phyloP scores from a whole-genome alignment of 2,888 invertebrate genomes.

The Plutella xylostella region DNA sequence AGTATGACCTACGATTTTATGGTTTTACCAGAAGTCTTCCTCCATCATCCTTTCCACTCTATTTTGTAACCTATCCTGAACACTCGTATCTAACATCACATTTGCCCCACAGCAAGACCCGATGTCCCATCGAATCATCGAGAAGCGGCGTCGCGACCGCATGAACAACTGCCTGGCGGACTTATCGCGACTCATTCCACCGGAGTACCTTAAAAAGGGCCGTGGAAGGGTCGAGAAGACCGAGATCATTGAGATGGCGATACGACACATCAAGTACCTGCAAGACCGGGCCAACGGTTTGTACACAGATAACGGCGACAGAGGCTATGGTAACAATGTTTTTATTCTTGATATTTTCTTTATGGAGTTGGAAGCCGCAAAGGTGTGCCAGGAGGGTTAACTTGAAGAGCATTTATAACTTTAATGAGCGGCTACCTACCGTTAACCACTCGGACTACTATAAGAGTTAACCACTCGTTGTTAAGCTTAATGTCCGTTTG shows the following conservation, averaged over 20 bases:
- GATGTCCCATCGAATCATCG: constrained; percentile 97
- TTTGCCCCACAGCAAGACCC: constrained; percentile 85
- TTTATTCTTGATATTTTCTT: constrained; percentile 7
- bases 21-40: too few species aligned
- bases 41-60: too few species aligned
- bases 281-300: constrained; percentile 74
- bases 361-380: constrained; percentile 18
- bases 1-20: too few species aligned
- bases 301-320: constrained; percentile 25
- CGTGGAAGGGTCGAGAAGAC: constrained; percentile 97
- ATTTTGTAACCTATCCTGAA: neutral
- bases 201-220: constrained; percentile 94
- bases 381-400: constrained; percentile 14
- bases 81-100: neutral
- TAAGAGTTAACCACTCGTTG: too few species aligned
- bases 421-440: too few species aligned
- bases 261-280: constrained; percentile 91
- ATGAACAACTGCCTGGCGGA: constrained; percentile 98
- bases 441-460: too few species aligned
- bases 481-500: neutral
- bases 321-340: constrained; percentile 19
- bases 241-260: constrained; percentile 98
- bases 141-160: constrained; percentile 93
- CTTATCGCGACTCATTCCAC: constrained; percentile 91
- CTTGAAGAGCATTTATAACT: too few species aligned